A percentile compares a stretch with the other conserved stretches of the same genome.
phyloP scores from a whole-genome alignment of 2,888 invertebrate genomes.

The Thysanoteuthis rhombus region DNA sequence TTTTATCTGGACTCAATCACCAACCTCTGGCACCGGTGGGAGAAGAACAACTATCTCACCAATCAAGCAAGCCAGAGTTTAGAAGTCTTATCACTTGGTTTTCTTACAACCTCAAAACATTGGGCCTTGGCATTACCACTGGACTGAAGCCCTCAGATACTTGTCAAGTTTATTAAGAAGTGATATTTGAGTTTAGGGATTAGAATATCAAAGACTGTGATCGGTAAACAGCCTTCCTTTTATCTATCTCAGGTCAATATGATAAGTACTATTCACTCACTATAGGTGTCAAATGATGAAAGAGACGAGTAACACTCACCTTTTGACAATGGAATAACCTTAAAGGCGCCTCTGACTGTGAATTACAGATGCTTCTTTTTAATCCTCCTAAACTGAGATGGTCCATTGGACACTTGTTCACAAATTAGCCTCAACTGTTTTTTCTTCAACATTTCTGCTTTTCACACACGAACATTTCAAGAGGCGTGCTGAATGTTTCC shows the following conservation, averaged over 20 bases:
- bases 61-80: too few species aligned
- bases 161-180: neutral
- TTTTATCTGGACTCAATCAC: too few species aligned
- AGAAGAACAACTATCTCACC: too few species aligned
- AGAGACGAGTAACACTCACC: neutral
- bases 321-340: neutral
- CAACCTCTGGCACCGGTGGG: too few species aligned
- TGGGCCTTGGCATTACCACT: too few species aligned
- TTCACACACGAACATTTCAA: neutral
- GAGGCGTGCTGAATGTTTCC: neutral
- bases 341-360: neutral
- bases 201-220: neutral
- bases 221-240: neutral
- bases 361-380: neutral
- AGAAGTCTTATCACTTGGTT: too few species aligned
- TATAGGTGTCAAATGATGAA: neutral
- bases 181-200: neutral
- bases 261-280: neutral
- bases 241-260: neutral
- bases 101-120: too few species aligned
- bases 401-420: neutral
- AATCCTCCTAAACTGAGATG: neutral
- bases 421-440: neutral
- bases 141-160: neutral
- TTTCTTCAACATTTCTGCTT: neutral